These are phyloP conservation scores for Pterocles burchelli DNA, from an alignment of 2,113 vertebrate genomes.

Conservation along the genomic window DNA sequence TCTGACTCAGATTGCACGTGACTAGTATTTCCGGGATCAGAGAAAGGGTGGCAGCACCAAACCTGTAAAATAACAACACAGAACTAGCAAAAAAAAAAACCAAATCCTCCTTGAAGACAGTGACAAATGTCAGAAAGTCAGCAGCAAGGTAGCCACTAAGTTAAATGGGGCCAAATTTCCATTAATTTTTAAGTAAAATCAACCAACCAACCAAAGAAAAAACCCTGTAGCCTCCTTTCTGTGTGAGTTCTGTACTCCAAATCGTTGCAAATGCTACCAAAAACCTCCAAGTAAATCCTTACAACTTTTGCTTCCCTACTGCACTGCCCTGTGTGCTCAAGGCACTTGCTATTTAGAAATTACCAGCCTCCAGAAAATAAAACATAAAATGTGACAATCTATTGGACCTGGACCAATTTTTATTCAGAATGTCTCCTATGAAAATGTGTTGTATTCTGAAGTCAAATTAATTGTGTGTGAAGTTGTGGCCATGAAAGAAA, in stretches of 20 bases:
- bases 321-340: background rate
- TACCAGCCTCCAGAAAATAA: background rate
- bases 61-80: background rate
- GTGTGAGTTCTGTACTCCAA: background rate
- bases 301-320: background rate
- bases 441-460: background rate
- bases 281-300: background rate
- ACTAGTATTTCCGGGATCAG: background rate
- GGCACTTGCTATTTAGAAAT: background rate
- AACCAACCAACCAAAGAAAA: background rate
- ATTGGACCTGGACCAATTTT: background rate
- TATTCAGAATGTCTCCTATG: background rate
- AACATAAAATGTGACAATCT: background rate
- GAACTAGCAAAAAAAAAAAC: background rate
- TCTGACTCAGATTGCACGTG: background rate
- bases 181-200: background rate
- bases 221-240: background rate
- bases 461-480: background rate
- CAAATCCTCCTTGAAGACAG: background rate
- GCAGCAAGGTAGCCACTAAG: background rate
- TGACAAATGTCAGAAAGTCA: background rate
- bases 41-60: background rate
- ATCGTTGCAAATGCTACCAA: background rate
- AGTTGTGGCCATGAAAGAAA: background rate
- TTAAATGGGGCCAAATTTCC: background rate